Conservation (phyloP, 2,888 invertebrate species). For the Agriopis aurantiaria region DNA sequence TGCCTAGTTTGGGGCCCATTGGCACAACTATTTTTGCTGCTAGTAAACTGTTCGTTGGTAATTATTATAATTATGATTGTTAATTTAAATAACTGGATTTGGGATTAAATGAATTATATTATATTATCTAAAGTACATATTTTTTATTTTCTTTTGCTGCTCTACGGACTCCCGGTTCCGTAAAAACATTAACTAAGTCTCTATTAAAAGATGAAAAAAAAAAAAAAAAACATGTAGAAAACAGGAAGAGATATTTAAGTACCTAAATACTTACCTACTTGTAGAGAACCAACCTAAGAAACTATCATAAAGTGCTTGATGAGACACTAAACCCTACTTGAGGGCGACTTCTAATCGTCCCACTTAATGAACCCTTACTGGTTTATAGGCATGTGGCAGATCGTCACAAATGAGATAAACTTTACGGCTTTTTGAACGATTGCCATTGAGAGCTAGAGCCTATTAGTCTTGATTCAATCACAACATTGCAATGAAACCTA, state of each 20-base stretch:
- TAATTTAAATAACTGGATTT: too few species aligned
- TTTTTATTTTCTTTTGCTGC: too few species aligned
- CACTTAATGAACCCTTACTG: slow-evolving; percentile 43
- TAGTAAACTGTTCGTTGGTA: too few species aligned
- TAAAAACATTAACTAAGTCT: too few species aligned
- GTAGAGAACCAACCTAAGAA: neutral
- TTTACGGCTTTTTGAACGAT: slow-evolving; percentile 47
- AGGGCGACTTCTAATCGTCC: slow-evolving; percentile 35
- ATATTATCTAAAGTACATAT: too few species aligned
- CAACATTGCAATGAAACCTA: neutral
- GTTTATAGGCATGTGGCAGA: slow-evolving; percentile 48
- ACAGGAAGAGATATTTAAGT: neutral
- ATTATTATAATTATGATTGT: too few species aligned
- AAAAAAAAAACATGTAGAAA: neutral
- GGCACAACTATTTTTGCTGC: too few species aligned
- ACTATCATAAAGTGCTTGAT: slow-evolving; percentile 17
- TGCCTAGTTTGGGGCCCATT: too few species aligned
- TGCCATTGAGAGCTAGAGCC: slow-evolving; percentile 16
- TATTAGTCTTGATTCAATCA: slow-evolving; percentile 20
- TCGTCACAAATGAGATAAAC: slow-evolving; percentile 44
- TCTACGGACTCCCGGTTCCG: too few species aligned
- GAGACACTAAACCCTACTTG: slow-evolving; percentile 17
- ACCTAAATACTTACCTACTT: neutral
- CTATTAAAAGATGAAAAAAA: too few species aligned
- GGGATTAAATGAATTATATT: too few species aligned